Evolutionary conservation across 2,113 vertebrate species (phyloP).

Genomic region (Emydocephalus ijimae): DNA sequence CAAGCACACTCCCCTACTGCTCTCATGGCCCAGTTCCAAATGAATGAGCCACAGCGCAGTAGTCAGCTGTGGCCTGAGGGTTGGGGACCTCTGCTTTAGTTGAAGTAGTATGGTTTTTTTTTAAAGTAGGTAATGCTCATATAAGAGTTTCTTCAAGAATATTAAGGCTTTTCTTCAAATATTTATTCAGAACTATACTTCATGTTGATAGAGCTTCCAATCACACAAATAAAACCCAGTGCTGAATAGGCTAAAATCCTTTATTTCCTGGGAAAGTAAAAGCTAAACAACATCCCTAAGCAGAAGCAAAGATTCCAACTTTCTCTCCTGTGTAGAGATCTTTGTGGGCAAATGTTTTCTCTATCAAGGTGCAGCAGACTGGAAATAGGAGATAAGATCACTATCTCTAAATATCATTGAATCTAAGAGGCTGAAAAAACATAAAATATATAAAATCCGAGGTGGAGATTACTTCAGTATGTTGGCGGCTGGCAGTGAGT

Average conservation of each 20-base stretch:
- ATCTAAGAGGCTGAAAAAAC: conserved; percentile 10
- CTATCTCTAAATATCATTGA: conserved; percentile 7
- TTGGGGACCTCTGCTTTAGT: not conserved
- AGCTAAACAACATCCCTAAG: not conserved
- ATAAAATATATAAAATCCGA: not conserved
- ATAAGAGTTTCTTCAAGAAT: not conserved
- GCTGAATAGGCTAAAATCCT: conserved; percentile 25
- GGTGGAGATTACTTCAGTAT: not conserved
- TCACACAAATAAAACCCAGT: not conserved
- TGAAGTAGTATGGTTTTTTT: not conserved
- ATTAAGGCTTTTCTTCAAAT: not conserved
- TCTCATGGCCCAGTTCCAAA: too few relatives aligned
- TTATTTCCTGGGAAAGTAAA: conserved; percentile 14
- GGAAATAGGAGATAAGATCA: not conserved
- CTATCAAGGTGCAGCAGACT: conserved; percentile 8
- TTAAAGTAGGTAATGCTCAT: not conserved
- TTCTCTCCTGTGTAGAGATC: not conserved
- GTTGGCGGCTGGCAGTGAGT: not conserved
- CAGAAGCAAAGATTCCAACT: conserved; percentile 20
- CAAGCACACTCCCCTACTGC: too few relatives aligned
- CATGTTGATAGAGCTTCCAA: not conserved
- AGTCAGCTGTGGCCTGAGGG: too few relatives aligned
- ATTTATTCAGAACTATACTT: not conserved
- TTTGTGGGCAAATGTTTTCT: not conserved
- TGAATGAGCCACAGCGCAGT: too few relatives aligned